A percentile compares a stretch with the other conserved stretches of the same genome.
Conservation (phyloP, 2,888 invertebrate genomes). For the Incurvaria masculella region DNA sequence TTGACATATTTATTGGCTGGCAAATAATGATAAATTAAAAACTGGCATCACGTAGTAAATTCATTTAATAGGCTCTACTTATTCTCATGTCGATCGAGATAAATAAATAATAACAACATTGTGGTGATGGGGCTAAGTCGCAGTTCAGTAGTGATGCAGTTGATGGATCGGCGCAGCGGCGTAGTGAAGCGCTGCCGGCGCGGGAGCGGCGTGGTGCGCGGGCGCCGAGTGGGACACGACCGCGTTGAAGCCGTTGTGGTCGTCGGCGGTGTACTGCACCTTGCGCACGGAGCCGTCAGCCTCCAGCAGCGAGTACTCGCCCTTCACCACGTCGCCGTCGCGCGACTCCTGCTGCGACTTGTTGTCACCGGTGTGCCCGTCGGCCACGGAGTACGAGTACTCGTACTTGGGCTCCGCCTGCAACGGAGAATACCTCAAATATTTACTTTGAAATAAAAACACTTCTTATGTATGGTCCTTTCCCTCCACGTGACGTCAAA, state of each 20-base stretch:
- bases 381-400: slow-evolving; percentile 55
- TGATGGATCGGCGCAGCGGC: neutral
- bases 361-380: slow-evolving; percentile 58
- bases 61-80: too few relatives aligned
- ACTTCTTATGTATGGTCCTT: too few relatives aligned
- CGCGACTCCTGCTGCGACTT: slow-evolving; percentile 54
- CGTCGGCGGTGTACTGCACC: slow-evolving; percentile 53
- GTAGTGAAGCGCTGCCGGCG: slow-evolving; percentile 15
- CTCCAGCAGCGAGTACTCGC: slow-evolving; percentile 50
- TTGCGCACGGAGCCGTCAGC: slow-evolving; percentile 52
- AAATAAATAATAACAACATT: too few relatives aligned
- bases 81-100: too few relatives aligned
- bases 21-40: too few relatives aligned
- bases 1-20: too few relatives aligned
- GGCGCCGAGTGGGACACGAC: slow-evolving; percentile 37
- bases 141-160: too few relatives aligned
- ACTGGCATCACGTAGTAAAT: too few relatives aligned
- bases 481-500: neutral
- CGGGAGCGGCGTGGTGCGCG: slow-evolving; percentile 32
- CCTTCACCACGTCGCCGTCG: slow-evolving; percentile 21
- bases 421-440: too few relatives aligned
- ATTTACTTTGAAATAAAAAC: too few relatives aligned
- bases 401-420: slow-evolving; percentile 55
- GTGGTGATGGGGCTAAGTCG: too few relatives aligned
- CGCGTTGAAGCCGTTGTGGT: slow-evolving; percentile 45